phyloP scores from a whole-genome alignment of 2,113 vertebrate genomes.

The Acrocephalus kingi region DNA sequence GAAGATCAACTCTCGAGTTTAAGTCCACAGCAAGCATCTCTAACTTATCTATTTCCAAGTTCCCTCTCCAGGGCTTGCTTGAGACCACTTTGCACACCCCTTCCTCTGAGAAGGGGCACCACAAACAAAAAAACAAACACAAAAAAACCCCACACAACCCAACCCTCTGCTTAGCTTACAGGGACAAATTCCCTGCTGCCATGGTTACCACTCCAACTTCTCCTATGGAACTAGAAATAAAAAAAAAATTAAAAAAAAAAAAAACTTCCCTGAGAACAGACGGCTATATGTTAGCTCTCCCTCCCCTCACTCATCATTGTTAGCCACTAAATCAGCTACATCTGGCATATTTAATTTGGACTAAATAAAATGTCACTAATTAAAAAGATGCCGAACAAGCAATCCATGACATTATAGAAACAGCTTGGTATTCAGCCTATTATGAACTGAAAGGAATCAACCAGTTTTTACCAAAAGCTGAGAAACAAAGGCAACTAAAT shows the following conservation, averaged over 20 bases:
- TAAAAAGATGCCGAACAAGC: conserved; percentile 29
- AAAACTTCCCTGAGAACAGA: conserved; percentile 53
- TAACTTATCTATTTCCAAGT: not conserved
- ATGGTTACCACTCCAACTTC: conserved; percentile 47
- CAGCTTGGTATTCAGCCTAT: not conserved
- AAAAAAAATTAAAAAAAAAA: not conserved
- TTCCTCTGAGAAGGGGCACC: not conserved
- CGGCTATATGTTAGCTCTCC: conserved; percentile 36
- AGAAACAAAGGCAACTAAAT: conserved; percentile 28
- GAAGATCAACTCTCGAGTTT: not conserved
- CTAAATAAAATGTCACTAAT: conserved; percentile 54
- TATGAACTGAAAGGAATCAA: conserved; percentile 10
- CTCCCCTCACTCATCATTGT: conserved; percentile 46
- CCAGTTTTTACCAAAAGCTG: conserved; percentile 10
- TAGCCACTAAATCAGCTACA: conserved; percentile 45
- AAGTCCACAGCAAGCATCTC: not conserved
- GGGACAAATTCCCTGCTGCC: conserved; percentile 45
- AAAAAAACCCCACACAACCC: not conserved
- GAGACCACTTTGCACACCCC: not conserved
- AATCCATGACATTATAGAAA: not conserved
- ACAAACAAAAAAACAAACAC: conserved; percentile 7
- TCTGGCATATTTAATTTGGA: conserved; percentile 44
- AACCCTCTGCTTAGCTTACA: conserved; percentile 22
- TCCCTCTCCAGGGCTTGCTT: not conserved
- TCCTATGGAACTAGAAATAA: conserved; percentile 38